Evolutionary conservation across 1,140 invertebrate species (phyloP).

Genomic region (Drosophila nannoptera): DNA sequence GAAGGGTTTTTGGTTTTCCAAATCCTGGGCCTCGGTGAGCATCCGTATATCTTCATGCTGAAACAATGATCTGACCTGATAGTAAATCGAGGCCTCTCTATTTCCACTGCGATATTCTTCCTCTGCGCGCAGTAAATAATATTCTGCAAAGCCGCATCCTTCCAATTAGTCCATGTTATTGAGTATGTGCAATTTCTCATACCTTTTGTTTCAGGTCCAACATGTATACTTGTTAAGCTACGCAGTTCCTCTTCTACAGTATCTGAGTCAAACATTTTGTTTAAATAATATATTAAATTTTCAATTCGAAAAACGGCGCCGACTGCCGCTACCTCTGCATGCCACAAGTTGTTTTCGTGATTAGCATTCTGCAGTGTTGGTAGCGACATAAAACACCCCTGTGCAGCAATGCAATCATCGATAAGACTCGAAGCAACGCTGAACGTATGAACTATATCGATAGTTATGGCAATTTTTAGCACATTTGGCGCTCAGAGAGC

Average conservation of each 20-base stretch:
- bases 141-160: conserved; percentile 36
- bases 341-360: conserved; percentile 35
- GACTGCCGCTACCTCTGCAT: conserved; percentile 15
- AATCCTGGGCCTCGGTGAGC: conserved; percentile 42
- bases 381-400: background rate
- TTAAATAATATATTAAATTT: background rate
- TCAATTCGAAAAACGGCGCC: conserved; percentile 30
- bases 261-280: conserved; percentile 21
- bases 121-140: conserved; percentile 59
- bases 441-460: background rate
- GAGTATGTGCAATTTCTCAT: background rate
- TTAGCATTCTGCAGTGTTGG: conserved; percentile 16
- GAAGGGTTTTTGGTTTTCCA: conserved; percentile 38
- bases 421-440: background rate
- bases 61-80: conserved; percentile 63
- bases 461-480: conserved; percentile 36
- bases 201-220: conserved; percentile 66
- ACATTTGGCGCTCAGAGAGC: background rate
- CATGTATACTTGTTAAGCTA: conserved; percentile 17
- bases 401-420: conserved; percentile 32
- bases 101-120: conserved; percentile 65
- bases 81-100: conserved; percentile 58
- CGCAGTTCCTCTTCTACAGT: conserved; percentile 19
- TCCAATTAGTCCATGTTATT: background rate
- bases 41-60: conserved; percentile 58